Percentiles rank a stretch among this genome's conserved stretches.
phyloP scores from a whole-genome alignment of 1,140 invertebrate genomes.

The Drosophila kikkawai region DNA sequence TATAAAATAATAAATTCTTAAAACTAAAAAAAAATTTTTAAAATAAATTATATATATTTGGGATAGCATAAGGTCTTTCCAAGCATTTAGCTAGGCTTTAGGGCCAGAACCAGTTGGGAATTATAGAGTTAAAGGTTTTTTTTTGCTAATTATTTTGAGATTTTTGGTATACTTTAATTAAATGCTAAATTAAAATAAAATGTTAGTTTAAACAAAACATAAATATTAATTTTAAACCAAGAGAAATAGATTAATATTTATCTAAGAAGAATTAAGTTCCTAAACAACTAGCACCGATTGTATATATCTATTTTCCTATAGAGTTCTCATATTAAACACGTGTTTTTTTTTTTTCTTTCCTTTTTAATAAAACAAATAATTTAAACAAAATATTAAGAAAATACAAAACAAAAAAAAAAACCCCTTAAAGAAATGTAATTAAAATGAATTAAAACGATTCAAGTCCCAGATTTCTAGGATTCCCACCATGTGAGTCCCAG shows the following conservation, averaged over 20 bases:
- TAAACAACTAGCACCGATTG: background rate
- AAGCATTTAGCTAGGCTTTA: no score
- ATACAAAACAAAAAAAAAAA: background rate
- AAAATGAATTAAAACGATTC: background rate
- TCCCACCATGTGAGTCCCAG: background rate
- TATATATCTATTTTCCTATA: background rate
- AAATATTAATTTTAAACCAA: no score
- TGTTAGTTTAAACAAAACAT: no score
- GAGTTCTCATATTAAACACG: background rate
- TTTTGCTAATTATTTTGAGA: background rate
- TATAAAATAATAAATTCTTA: background rate
- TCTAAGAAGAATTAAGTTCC: background rate
- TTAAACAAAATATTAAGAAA: background rate
- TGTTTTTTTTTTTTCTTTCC: no score
- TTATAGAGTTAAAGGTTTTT: background rate
- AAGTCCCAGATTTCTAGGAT: background rate
- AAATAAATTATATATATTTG: no score
- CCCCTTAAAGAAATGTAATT: background rate
- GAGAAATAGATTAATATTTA: no score
- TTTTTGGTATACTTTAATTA: no score
- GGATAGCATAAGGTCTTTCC: no score
- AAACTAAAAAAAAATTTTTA: no score
- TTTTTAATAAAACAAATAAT: background rate
- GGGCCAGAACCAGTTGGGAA: background rate
- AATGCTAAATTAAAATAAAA: no score